Evolutionary conservation across 1,140 invertebrate species (phyloP), one percentile per base, ranked within the genome.

Genomic region (Brachionus sp.): DNA sequence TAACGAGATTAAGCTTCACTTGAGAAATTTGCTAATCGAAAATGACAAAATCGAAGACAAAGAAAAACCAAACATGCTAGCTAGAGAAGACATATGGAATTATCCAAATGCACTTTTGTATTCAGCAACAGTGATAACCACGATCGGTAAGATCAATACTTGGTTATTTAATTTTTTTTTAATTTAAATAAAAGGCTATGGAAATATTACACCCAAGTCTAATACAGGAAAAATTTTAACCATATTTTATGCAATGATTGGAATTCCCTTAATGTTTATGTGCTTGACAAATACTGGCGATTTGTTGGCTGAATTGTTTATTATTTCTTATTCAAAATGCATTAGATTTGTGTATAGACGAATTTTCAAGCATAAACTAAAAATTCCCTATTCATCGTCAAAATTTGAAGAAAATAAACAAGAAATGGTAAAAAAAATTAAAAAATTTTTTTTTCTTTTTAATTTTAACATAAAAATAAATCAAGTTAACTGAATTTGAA

Each of bases 231-330:
- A 96, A 89, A 92, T 97, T 82, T 93, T 95, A 37, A 97, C 95
- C 13, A 97, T 98, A 86, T 94, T 97, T 86, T 98, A 98, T 89
- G 95, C 95, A 35, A 95, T 97, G 86, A 90, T 97, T 84, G 96
- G 96, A 19, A 98, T 97, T 85, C 95, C 95, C 0, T 89, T 97
- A 77, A 96, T 97, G 93, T 91, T 98, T 77, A 91, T 97, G 3
- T 96, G 95, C 85, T 91, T 98, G 37, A 96, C 95, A 46, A 96
- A 96, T 87, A 96, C 98, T 84, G 95, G 95, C n/a, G 94, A 96
- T 87, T 93, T 95, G 77, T 95, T 98, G 93, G 95, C 95, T 6
- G 93, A 95, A 75, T 94, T 95, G 39, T 97, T 97, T 89, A 93
- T 94, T 84, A 95, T 95, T 86, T 88, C 95, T 2, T 96, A 86